Evolutionary conservation across 2,113 vertebrate genomes (phyloP).

Genomic region (Syngnathus typhle): DNA sequence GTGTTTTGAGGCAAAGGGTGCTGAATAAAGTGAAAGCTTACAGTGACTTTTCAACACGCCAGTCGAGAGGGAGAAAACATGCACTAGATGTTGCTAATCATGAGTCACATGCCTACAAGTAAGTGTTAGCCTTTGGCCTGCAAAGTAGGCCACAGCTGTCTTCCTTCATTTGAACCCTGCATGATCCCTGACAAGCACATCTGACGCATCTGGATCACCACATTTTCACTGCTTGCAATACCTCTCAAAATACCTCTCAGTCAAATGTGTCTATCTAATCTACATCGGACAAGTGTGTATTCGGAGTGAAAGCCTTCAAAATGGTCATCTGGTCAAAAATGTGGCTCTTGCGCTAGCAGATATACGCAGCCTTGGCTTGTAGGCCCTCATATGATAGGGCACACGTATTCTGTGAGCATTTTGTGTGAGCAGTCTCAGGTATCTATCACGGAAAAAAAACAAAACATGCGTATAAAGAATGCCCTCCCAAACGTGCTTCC

Average conservation of each 20-base stretch:
- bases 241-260: background rate
- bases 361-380: conserved; percentile 30
- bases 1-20: background rate
- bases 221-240: conserved; percentile 8
- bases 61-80: background rate
- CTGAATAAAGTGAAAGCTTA: background rate
- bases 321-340: conserved; percentile 26
- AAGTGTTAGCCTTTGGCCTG: conserved; percentile 20
- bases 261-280: background rate
- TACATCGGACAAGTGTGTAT: background rate
- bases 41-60: background rate
- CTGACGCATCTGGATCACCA: conserved; percentile 14
- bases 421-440: conserved; percentile 37
- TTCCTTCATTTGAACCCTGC: conserved; percentile 13
- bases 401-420: conserved; percentile 18
- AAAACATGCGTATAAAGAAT: background rate
- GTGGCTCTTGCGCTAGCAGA: background rate
- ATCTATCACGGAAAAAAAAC: conserved; percentile 29
- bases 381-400: conserved; percentile 44
- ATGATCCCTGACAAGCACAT: background rate
- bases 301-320: background rate
- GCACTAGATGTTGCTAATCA: conserved; percentile 2
- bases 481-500: background rate
- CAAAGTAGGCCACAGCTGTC: conserved; percentile 22
- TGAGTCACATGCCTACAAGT: conserved; percentile 20